Conservation (phyloP, 2,888 invertebrate genomes). For the Criorhina ranunculi region DNA sequence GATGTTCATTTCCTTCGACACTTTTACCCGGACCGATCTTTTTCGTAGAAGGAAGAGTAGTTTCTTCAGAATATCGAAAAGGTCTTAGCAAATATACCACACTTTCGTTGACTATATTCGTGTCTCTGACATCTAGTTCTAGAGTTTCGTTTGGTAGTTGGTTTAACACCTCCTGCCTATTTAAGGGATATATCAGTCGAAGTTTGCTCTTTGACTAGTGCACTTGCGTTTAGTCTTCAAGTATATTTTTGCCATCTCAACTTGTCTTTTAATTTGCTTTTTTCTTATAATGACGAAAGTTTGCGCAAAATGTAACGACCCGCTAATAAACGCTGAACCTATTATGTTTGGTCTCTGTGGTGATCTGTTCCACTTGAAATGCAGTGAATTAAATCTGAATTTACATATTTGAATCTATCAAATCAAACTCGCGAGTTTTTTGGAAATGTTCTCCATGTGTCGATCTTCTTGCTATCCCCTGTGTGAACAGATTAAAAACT, state of each 20-base stretch:
- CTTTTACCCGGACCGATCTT: neutral
- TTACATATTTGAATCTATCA: neutral
- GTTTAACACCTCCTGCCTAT: slow-evolving; percentile 12
- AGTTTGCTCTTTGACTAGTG: no score
- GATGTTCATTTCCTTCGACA: neutral
- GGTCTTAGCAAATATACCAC: neutral
- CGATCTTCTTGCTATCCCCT: neutral
- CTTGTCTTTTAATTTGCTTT: no score
- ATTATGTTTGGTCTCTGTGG: no score
- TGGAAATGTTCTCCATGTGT: neutral
- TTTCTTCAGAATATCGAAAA: neutral
- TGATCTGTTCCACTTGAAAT: no score
- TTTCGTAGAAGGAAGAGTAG: slow-evolving; percentile 2
- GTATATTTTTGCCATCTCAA: no score
- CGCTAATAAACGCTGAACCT: no score
- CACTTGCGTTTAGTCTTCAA: no score
- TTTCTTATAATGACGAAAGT: no score
- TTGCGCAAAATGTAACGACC: no score
- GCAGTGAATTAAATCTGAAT: neutral
- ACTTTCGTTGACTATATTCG: neutral
- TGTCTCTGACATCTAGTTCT: neutral
- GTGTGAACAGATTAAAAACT: neutral
- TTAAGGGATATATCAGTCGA: neutral
- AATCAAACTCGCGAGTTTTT: neutral
- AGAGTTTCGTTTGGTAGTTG: neutral